phyloP scores from a whole-genome alignment of 2,797 vertebrate genomes.

The Otolemur crassicaudatus region DNA sequence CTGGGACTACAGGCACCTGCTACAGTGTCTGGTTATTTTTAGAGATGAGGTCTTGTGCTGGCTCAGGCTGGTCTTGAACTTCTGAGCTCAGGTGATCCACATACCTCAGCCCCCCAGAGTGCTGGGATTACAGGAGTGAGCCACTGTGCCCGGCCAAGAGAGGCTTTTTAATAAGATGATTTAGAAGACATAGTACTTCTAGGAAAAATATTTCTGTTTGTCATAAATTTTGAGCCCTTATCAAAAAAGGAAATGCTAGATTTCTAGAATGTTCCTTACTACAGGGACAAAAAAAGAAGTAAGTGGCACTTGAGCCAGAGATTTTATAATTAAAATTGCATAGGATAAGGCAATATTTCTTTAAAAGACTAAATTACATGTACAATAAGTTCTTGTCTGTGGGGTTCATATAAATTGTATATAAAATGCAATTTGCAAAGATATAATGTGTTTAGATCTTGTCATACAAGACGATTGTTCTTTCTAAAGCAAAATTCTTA shows the following conservation, averaged over 20 bases:
- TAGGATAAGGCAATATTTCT: neutral
- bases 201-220: conserved; percentile 13
- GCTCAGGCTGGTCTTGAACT: no score
- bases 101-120: no score
- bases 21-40: no score
- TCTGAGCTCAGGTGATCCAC: no score
- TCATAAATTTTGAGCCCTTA: conserved; percentile 19
- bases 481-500: conserved; percentile 45
- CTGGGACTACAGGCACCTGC: no score
- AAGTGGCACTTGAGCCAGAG: neutral
- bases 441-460: neutral
- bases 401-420: neutral
- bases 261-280: neutral
- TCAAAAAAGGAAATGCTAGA: neutral
- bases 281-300: neutral
- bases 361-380: neutral
- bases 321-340: conserved; percentile 24
- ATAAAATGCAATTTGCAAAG: neutral
- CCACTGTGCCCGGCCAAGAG: neutral
- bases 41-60: no score
- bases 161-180: neutral
- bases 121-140: no score
- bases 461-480: neutral
- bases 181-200: conserved; percentile 18
- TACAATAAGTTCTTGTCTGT: neutral